Conservation (phyloP, 2,797 vertebrate species). For the Cyprinodon diabolis region DNA sequence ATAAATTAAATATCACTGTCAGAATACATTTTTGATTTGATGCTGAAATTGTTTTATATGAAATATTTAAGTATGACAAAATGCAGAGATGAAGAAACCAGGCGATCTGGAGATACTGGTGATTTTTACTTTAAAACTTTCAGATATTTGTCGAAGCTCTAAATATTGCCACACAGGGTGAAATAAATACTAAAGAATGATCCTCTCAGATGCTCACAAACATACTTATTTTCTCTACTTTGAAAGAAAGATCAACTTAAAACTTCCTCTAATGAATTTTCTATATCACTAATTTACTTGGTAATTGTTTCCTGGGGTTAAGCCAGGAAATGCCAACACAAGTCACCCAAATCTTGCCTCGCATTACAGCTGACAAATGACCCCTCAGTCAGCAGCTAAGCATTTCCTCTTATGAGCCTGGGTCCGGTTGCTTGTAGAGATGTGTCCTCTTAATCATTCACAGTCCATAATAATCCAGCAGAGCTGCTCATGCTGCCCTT, state of each 20-base stretch:
- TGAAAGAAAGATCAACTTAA: not conserved
- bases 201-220: not conserved
- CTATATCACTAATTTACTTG: not conserved
- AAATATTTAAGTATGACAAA: not conserved
- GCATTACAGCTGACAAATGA: conserved; percentile 1
- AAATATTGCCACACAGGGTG: not conserved
- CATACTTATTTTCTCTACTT: not conserved
- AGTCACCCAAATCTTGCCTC: not conserved
- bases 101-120: not conserved
- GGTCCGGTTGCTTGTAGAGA: conserved; percentile 8
- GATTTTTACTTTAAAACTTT: not conserved
- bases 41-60: not conserved
- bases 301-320: not conserved
- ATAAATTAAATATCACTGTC: no score
- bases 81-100: not conserved
- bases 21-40: not conserved
- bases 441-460: conserved; percentile 43
- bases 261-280: not conserved
- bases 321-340: rapidly evolving
- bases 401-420: conserved; percentile 7
- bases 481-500: conserved; percentile 27
- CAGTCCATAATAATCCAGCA: conserved; percentile 34
- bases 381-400: not conserved
- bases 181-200: not conserved
- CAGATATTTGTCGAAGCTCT: not conserved